Evolutionary conservation across 2,888 invertebrate genomes (phyloP).

Genomic region (Oxycera nigricornis): DNA sequence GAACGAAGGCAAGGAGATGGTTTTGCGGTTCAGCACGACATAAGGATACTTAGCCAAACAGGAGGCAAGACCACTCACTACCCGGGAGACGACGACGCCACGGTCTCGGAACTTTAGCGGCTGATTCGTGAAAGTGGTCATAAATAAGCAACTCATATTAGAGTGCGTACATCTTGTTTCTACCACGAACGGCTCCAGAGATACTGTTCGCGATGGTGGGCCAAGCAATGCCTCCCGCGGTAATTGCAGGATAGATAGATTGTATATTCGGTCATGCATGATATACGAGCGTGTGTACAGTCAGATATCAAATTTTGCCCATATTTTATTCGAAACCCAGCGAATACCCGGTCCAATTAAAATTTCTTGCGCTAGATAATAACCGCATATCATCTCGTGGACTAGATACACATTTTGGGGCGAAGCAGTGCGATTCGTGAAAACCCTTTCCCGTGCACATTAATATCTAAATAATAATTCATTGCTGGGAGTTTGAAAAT

Average conservation of each 20-base stretch:
- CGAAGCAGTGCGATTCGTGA: not conserved
- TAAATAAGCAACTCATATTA: conserved; percentile 43
- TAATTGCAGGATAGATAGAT: conserved; percentile 2
- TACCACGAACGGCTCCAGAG: not conserved
- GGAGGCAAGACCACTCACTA: not conserved
- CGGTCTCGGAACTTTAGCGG: conserved; percentile 3
- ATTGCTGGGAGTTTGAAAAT: not conserved
- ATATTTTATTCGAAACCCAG: conserved; percentile 12
- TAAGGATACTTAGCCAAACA: not conserved
- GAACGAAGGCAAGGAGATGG: not conserved
- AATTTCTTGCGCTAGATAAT: conserved; percentile 36
- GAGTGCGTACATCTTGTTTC: not conserved
- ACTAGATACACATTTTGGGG: not conserved
- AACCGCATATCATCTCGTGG: not conserved
- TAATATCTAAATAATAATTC: conserved; percentile 17
- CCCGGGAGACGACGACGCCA: conserved; percentile 7
- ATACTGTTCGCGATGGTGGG: conserved; percentile 12
- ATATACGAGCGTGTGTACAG: not conserved
- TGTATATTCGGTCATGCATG: not conserved
- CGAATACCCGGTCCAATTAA: conserved; percentile 26
- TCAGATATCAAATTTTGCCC: not conserved
- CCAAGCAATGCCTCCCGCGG: conserved; percentile 15
- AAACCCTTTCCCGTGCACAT: not conserved
- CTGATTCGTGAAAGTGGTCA: conserved; percentile 44
- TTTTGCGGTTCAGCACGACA: not conserved